Base-by-base conservation (phyloP, 2,797 vertebrate species). In the Chaetodon trifasciatus region DNA sequence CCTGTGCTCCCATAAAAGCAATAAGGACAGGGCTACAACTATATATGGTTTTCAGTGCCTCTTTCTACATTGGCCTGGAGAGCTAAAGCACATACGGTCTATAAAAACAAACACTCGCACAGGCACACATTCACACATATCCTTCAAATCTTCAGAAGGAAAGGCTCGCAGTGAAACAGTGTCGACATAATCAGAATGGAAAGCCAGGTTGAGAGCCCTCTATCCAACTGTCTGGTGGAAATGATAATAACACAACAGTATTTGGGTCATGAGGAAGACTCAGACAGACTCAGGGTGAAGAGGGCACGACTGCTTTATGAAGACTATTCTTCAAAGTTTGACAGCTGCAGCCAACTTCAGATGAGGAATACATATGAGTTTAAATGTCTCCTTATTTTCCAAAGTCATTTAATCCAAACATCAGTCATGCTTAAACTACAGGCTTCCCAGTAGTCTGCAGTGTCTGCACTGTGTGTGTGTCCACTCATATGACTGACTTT, bases 311-410 rank as follows among this genome's bases (percentile, higher is more conserved):
- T 77, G 65, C 79, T 89, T 87, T 85, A 91, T 86, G 82, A 87
- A 84, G 79, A 83, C 80, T 60, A 83, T 89, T 87, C 73, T 88
- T 90, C 80, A 90, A 73, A 71, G 62, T 82, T 79, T 91, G 87
- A 93, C 87, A 85, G 78, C 70, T 70, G 16, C 78, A 75, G 64
- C 58, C 44, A 68, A 71, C 57, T 79, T 82, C 39, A 46, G 56
- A 64, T 11, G 16, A 28, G 0, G 47, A 66, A 15, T 46, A 50
- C 50, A 39, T 37, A 8, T 19, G 40, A 72, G 67, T 69, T 81
- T 74, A 78, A 84, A 69, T 66, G 47, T 74, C 47, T 87, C 21
- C 32, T 74, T 74, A 40, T 79, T 84, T 74, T 64, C 37, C n/a
- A 16, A 53, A 81, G 69, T 50, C 5, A 32, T 60, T 78, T n/a